phyloP scores from a whole-genome alignment of 2,888 invertebrate species.

The Parasteatoda lunata region DNA sequence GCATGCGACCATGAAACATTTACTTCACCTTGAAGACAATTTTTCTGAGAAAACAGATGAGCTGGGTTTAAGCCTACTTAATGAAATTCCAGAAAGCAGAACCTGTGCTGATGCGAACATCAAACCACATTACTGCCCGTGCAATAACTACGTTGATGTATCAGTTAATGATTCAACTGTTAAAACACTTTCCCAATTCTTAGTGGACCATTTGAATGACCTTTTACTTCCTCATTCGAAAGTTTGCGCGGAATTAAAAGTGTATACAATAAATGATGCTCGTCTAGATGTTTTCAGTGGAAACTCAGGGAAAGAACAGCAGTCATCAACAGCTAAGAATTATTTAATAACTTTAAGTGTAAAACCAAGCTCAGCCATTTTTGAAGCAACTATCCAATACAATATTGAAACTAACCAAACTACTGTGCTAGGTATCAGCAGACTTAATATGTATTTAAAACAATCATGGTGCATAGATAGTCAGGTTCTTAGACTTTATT shows the following conservation, averaged over 20 bases:
- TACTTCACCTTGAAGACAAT: constrained; percentile 77
- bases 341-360: too few species aligned
- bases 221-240: not conserved
- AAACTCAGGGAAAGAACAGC: too few species aligned
- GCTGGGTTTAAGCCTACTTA: constrained; percentile 72
- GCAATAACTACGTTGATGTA: constrained; percentile 52
- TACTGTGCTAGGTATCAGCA: too few species aligned
- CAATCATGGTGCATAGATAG: too few species aligned
- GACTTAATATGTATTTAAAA: too few species aligned
- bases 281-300: constrained; percentile 33
- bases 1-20: constrained; percentile 82
- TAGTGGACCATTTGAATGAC: constrained; percentile 17
- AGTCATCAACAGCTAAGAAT: too few species aligned
- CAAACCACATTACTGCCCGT: constrained; percentile 74
- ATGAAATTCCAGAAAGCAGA: constrained; percentile 72
- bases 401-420: too few species aligned
- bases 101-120: constrained; percentile 74
- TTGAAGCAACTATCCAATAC: too few species aligned
- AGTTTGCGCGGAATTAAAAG: constrained; percentile 2
- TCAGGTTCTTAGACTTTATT: too few species aligned
- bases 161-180: constrained; percentile 9
- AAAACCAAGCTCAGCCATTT: too few species aligned
- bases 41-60: not conserved
- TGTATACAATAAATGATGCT: constrained; percentile 13
- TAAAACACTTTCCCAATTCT: constrained; percentile 7